Evolutionary conservation across 2,797 vertebrate species (phyloP), one percentile per base, ranked within the genome.

Genomic region (Hypotaenidia philippensis): DNA sequence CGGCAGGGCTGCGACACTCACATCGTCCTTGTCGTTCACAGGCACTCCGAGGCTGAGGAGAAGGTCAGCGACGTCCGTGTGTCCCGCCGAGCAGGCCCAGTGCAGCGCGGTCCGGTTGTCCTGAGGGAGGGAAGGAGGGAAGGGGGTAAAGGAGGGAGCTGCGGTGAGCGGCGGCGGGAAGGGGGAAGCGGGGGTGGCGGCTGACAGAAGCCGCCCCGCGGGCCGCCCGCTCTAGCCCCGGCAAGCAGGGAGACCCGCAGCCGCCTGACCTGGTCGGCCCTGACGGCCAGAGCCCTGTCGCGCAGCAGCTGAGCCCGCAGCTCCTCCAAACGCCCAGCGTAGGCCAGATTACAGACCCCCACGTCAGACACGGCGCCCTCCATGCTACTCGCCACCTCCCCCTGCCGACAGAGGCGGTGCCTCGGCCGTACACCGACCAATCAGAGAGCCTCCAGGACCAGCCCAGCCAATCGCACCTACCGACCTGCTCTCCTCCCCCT

Each of bases 41-140:
- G 99, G 99, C 68, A 98, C 99, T 64, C 98, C 99, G 72, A 99
- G 94, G 29, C 98, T 97, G 9, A 99, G 96, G 59, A 99, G 98
- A 71, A 99, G 99, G 36, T 98, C 97, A 21, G 98, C 99, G 57
- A 99, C 98, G 31, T 98, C 93, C 22, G 97, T 97, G 97, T 99
- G 99, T 52, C 99, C 99, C 4, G 99, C 99, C 36, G 99, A 99
- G 92, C 99, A 99, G 16, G 99, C 99, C 99, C 99, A 99, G 79
- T 99, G 99, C 44, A 99, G 97, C 5, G 98, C 98, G 15, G 99
- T 99, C 69, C 99, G 98, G 13, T 96, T 96, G 96, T 99, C 99
- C 99, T 98, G 91, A 32, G 83, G 49, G 64, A 65, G 19, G 29
- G 34, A 64, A 29, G 22, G 47, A 66, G 40, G 31, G n/a, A 31